Evolutionary conservation across 1,140 invertebrate genomes (phyloP), one percentile per base, ranked within the genome.

Genomic region (Sitobion miscanthi): DNA sequence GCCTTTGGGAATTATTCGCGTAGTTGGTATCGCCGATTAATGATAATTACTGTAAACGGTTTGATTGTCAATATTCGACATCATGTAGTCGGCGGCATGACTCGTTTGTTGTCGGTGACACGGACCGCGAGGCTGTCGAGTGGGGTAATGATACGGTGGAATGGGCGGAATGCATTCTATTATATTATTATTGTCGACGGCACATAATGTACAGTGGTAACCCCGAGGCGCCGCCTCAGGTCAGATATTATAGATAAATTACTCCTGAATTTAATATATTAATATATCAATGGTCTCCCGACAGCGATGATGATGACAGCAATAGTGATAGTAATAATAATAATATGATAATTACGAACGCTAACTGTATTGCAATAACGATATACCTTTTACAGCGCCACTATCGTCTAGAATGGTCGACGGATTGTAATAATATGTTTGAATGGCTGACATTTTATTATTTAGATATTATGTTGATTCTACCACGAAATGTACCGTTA

Each of bases 181-280:
- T 89, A 89, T 89, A 38, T 20, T 85, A 21, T 62, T n/a, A 87
- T 38, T 17, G n/a, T 20, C n/a, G 87, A 38, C 87, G 49, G 23
- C 52, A 62, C 25, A 62, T 3, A 25, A 30, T 62, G 6, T 62
- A 38, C 21, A 89, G 35, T 38, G 17, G 8, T 62, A 62, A 25
- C 86, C 85, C 47, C 11, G 38, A 38, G 83, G 21, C 38, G 8
- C 25, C 25, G 20, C 11, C 35, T 30, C 85, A 30, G 86, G 47
- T 87, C 86, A 47, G 47, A 87, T 87, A 87, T 52, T 52, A 87
- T 52, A 62, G 42, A 42, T 11, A 52, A 87, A 87, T 87, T 87
- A 49, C 42, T 14, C 8, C 21, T 14, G 6, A 30, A 4, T 87
- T 5, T n/a, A n/a, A n/a, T 77, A 30, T 77, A 5, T 57, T 21